Base-by-base conservation (phyloP, 1,140 invertebrate species). In the Bombus ignitus region DNA sequence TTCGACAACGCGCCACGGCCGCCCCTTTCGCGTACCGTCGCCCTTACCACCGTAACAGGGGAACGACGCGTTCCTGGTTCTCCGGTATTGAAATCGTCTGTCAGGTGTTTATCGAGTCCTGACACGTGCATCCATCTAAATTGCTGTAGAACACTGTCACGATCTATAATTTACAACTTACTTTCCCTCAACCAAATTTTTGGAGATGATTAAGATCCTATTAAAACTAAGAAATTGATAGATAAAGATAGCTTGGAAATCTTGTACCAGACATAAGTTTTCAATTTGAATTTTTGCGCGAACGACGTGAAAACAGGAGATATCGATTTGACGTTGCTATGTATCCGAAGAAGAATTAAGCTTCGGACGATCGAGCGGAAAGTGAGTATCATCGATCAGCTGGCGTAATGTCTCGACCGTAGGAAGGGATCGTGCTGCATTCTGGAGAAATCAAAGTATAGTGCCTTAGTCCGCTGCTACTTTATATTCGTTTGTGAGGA, bases 401-500 rank as follows among this genome's bases (percentile, higher is more conserved):
- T 22, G 5, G 44, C 42, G 65, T 3, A 68, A 22, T 47, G 73
- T 68, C 81, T 53, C 10, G 39, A 2, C 8, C 15, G 37, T 42
- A 28, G 66, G 13, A 57, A 71, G 25, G 53, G 32, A 65, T 53
- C 62, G 18, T 35, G 65, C 25, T 35, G 35, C 77, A 44, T 78
- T 68, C 59, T 42, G 59, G 73, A 70, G 35, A 88, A 78, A 79
- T 85, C 83, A 79, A 85, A 79, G 75, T 65, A 76, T 47, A 80
- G 32, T 83, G 57, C 10, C 44, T 72, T 42, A 39, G 70, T 88
- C 74, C 79, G 79, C 57, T 77, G 76, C 79, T 87, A 83, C 76
- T 89, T 88, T 89, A 81, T 87, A 89, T 89, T 89, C 88, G 88
- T 83, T 89, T 85, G 44, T 39, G 42, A 78, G 82, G 76, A 90